Evolutionary conservation across 2,888 invertebrate genomes (phyloP).

Genomic region (Melieria picta): DNA sequence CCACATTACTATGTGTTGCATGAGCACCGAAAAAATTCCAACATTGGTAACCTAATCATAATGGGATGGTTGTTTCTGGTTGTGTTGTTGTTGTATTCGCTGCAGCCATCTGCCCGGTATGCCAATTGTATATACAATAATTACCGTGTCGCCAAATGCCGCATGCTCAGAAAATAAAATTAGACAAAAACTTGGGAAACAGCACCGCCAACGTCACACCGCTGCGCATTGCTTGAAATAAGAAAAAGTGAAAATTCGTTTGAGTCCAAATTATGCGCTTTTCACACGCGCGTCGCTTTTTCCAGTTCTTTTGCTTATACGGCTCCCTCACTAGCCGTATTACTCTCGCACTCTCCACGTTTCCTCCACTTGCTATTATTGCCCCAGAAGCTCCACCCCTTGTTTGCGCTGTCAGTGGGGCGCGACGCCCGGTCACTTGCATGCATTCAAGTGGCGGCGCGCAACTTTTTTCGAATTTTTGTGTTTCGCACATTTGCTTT

Average conservation of each 20-base stretch:
- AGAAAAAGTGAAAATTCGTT: conserved; percentile 60
- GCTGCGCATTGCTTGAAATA: neutral
- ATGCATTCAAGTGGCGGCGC: neutral
- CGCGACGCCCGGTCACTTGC: neutral
- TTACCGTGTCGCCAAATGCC: neutral
- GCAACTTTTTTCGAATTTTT: neutral
- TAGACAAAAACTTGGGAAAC: too few species aligned
- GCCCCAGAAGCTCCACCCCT: neutral
- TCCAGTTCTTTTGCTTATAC: too few species aligned
- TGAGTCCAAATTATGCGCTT: conserved; percentile 60
- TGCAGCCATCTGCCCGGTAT: neutral
- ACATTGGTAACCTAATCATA: conserved; percentile 56
- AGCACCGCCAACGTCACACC: neutral
- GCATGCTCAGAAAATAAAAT: neutral
- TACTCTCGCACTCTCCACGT: too few species aligned
- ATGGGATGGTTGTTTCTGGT: conserved; percentile 48
- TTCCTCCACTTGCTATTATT: too few species aligned
- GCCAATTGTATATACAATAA: too few species aligned
- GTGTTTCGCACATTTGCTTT: neutral
- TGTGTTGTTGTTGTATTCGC: conserved; percentile 40
- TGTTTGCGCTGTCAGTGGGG: neutral
- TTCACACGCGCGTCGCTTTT: conserved; percentile 52
- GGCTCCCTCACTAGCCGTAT: too few species aligned
- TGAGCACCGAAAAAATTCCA: conserved; percentile 37
- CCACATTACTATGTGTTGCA: too few species aligned